Percentiles rank a stretch among this genome's conserved stretches.
Evolutionary conservation across 2,888 invertebrate genomes (phyloP).

Genomic region (Allophyes oxyacanthae): DNA sequence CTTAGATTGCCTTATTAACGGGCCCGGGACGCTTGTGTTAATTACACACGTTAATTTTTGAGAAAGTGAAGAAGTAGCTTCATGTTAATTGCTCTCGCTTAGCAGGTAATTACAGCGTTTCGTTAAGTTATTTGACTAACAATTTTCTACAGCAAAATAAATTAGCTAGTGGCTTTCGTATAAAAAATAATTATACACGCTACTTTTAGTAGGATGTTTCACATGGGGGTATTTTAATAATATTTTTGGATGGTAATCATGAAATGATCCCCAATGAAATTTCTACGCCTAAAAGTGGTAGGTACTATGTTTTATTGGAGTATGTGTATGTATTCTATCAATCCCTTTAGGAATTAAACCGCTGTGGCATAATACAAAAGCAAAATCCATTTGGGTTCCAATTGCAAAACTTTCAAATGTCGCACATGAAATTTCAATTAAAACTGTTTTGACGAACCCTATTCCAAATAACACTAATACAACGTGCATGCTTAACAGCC

Average conservation of each 20-base stretch:
- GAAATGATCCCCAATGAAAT: too few relatives aligned
- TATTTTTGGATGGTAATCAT: too few relatives aligned
- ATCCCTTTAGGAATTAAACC: conserved; percentile 16
- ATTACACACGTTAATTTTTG: conserved; percentile 37
- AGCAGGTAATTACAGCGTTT: conserved; percentile 26
- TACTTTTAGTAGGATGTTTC: background rate
- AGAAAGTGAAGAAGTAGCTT: conserved; percentile 41
- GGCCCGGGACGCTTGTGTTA: conserved; percentile 19
- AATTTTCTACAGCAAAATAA: conserved; percentile 9
- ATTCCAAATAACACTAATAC: conserved; percentile 6
- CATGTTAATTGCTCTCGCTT: conserved; percentile 30
- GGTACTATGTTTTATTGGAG: background rate
- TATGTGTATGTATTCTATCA: conserved; percentile 4
- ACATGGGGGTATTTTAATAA: background rate
- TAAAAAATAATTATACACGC: background rate
- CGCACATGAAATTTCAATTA: conserved; percentile 41
- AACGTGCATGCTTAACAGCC: conserved; percentile 41
- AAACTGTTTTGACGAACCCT: conserved; percentile 39
- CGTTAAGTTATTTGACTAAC: conserved; percentile 1
- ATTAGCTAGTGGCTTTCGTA: conserved; percentile 2
- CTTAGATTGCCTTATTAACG: conserved; percentile 37
- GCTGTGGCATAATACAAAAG: conserved; percentile 11
- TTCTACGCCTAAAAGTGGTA: conserved; percentile 10
- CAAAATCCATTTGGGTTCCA: conserved; percentile 5
- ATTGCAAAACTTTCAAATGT: conserved; percentile 24